These are phyloP conservation scores for Aurelia aurita DNA, from an alignment of 30 jellyfish, hydroid and myxozoan species.

Conservation along the genomic window DNA sequence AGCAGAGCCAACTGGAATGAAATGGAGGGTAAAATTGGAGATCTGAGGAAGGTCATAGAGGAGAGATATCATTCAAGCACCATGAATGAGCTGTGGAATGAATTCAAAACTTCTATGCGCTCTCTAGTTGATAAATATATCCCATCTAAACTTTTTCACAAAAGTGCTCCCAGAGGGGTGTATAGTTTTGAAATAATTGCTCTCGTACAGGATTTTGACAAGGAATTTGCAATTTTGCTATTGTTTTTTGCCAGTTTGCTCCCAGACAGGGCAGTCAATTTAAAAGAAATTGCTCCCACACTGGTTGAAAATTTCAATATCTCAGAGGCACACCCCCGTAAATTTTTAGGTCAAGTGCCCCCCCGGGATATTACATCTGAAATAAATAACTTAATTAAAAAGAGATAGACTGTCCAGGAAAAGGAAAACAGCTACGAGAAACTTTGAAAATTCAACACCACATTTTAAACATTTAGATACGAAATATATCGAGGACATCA, in stretches of 20 bases:
- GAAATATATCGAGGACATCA: slow-evolving; percentile 2
- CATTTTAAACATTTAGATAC: neutral
- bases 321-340: too few relatives aligned
- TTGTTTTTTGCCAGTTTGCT: too few relatives aligned
- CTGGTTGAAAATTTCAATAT: too few relatives aligned
- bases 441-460: neutral
- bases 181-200: too few relatives aligned
- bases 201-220: too few relatives aligned
- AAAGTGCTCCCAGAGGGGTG: too few relatives aligned
- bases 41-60: neutral
- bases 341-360: neutral
- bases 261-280: too few relatives aligned
- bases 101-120: neutral
- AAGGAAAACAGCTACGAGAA: neutral
- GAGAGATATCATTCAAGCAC: neutral
- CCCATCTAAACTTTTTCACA: neutral
- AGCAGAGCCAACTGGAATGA: slow-evolving; percentile 22
- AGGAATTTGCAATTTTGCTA: too few relatives aligned
- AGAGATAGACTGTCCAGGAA: slow-evolving; percentile 15
- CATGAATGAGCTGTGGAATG: slow-evolving; percentile 8
- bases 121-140: neutral
- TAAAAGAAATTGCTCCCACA: too few relatives aligned
- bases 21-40: neutral
- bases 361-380: neutral
- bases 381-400: neutral